Evolutionary conservation across 2,113 vertebrate species (phyloP), one percentile per base, ranked within the genome.

Genomic region (Cheirogaleus medius): DNA sequence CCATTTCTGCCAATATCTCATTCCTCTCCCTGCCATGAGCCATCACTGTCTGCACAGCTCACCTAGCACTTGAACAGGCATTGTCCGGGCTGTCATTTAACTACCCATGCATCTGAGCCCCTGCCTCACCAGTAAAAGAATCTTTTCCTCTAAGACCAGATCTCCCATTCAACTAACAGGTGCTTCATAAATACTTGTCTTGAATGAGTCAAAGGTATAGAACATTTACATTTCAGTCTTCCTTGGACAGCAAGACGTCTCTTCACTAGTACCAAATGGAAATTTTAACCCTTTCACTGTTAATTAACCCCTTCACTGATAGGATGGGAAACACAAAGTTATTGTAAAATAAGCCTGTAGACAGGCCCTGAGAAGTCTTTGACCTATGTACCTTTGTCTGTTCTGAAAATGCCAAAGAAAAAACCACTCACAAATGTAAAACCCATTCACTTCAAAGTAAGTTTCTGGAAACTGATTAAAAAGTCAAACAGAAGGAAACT

Each of bases 401-500:
- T 87, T 85, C 18, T 58, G 39, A 76, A 96, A 91, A 60, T 20
- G 63, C 52, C 78, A 60, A 73, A 44, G 64, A 86, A 71, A 93
- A 85, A 49, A 58, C 58, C 44, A 60, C 20, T 64, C 58, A 42
- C 32, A 87, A 92, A 87, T 7, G n/a, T 52, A 93, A 90, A 93
- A 76, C 25, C 9, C 14, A 60, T 12, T 52, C 58, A 54, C 58
- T 60, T 86, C 71, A 71, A 77, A 93, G 25, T 37, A 52, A 69
- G 77, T 37, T 87, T 71, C 76, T 95, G 68, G 58, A 87, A 93
- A 81, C n/a, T 20, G 17, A 47, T 71, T 68, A 60, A 52, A 82
- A 97, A 87, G 39, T 18, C 80, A 85, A 71, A 87, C 74, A 80
- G 42, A 92, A 64, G 44, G 77, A 94, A 87, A 95, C n/a, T 39